phyloP scores from a whole-genome alignment of 2,797 vertebrate genomes.

The Anguilla pacifica region DNA sequence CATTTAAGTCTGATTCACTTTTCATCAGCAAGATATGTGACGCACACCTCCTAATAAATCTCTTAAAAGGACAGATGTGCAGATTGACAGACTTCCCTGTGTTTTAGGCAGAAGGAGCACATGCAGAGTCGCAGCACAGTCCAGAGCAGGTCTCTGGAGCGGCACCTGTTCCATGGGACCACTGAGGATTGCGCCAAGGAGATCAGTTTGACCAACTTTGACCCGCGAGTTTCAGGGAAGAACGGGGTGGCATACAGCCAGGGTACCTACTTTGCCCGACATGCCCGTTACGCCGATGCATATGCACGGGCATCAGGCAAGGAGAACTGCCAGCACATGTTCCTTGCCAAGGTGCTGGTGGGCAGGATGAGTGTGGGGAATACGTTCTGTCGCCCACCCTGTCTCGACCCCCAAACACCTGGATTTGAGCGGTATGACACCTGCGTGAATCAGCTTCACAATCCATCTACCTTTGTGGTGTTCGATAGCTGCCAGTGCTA shows the following conservation, averaged over 20 bases:
- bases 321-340: constrained; percentile 44
- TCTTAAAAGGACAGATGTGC: too few relatives aligned
- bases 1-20: too few relatives aligned
- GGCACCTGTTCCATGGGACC: constrained; percentile 67
- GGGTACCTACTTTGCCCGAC: constrained; percentile 59
- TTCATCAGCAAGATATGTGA: not conserved
- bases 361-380: constrained; percentile 46
- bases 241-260: constrained; percentile 47
- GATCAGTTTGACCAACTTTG: constrained; percentile 65
- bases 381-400: constrained; percentile 49
- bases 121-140: constrained; percentile 46
- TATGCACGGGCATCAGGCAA: not conserved
- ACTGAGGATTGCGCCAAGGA: constrained; percentile 29
- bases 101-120: constrained; percentile 51
- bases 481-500: constrained; percentile 67
- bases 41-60: not conserved
- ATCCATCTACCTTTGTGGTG: constrained; percentile 57
- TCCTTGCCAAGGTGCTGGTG: constrained; percentile 64
- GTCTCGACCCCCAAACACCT: constrained; percentile 16
- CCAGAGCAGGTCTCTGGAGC: constrained; percentile 46
- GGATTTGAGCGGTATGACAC: constrained; percentile 49
- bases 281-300: constrained; percentile 35
- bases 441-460: constrained; percentile 49
- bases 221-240: constrained; percentile 57
- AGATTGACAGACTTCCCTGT: not conserved